Evolutionary conservation across 2,797 vertebrate species (phyloP).

Genomic region (Craterocephalus amniculus): DNA sequence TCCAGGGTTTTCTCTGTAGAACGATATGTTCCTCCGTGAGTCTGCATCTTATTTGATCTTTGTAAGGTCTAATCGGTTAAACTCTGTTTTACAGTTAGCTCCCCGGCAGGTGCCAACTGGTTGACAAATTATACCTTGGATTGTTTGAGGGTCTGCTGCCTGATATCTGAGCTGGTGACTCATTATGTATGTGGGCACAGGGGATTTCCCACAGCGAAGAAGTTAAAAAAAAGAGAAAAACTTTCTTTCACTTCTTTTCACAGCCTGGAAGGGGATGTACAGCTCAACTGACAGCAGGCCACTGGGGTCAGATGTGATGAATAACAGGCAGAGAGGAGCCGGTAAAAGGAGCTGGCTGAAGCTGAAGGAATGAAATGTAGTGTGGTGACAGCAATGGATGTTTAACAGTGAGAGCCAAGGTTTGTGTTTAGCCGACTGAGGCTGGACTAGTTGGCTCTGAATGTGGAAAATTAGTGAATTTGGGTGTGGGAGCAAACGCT

Average conservation of each 20-base stretch:
- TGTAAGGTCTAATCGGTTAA: conserved; percentile 68
- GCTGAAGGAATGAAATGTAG: conserved; percentile 80
- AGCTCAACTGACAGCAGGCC: conserved; percentile 78
- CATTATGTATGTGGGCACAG: conserved; percentile 77
- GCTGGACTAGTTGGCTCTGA: conserved; percentile 77
- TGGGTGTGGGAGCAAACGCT: conserved; percentile 59
- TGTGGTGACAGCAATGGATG: conserved; percentile 18
- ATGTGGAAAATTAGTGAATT: conserved; percentile 77
- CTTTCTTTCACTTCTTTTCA: conserved; percentile 63
- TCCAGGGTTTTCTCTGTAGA: neutral
- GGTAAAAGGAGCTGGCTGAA: conserved; percentile 80
- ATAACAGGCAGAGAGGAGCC: conserved; percentile 81
- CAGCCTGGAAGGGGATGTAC: conserved; percentile 80
- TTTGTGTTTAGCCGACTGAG: conserved; percentile 33
- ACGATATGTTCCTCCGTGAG: neutral
- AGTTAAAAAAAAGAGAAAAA: conserved; percentile 10
- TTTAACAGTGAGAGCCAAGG: conserved; percentile 34
- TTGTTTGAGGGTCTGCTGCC: conserved; percentile 80
- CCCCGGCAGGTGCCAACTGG: conserved; percentile 83
- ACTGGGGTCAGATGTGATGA: conserved; percentile 82
- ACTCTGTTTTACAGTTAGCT: conserved; percentile 86
- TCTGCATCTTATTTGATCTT: conserved; percentile 3
- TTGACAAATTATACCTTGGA: conserved; percentile 84
- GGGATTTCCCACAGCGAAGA: conserved; percentile 61
- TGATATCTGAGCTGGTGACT: conserved; percentile 86